These are phyloP conservation scores for Apeira syringaria DNA, from an alignment of 2,888 invertebrate genomes.

Conservation along the genomic window DNA sequence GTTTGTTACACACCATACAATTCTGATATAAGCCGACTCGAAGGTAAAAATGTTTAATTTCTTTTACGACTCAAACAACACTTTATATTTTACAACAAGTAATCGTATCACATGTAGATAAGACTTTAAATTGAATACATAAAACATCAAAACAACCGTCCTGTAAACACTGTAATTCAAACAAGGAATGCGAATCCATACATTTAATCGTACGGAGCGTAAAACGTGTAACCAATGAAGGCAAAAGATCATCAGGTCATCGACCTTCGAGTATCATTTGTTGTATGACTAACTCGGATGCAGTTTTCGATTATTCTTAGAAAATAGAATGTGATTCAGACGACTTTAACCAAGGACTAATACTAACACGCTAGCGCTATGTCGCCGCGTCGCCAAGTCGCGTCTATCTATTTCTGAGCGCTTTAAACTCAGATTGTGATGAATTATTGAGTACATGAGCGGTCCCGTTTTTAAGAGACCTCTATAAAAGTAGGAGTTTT, in stretches of 20 bases:
- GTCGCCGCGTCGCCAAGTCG: slow-evolving; percentile 28
- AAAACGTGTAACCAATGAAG: slow-evolving; percentile 32
- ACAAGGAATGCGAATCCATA: slow-evolving; percentile 30
- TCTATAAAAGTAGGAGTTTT: too few relatives aligned
- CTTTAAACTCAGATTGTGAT: too few relatives aligned
- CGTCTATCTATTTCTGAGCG: slow-evolving; percentile 34
- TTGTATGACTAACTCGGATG: slow-evolving; percentile 68
- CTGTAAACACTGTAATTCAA: slow-evolving; percentile 24
- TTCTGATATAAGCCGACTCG: too few relatives aligned
- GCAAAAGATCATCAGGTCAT: slow-evolving; percentile 64
- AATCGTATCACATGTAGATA: slow-evolving; percentile 4
- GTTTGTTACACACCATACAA: too few relatives aligned
- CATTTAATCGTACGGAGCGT: slow-evolving; percentile 20
- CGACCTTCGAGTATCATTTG: slow-evolving; percentile 53
- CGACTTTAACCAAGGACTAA: slow-evolving; percentile 66
- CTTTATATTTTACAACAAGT: slow-evolving; percentile 2
- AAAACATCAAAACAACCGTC: slow-evolving; percentile 8
- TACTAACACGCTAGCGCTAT: slow-evolving; percentile 41
- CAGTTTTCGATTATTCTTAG: slow-evolving; percentile 80
- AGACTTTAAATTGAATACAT: slow-evolving; percentile 10
- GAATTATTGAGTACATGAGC: too few relatives aligned
- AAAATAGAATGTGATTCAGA: slow-evolving; percentile 73
- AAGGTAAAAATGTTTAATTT: too few relatives aligned
- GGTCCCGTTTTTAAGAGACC: too few relatives aligned
- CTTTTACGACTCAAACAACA: too few relatives aligned